phyloP scores from a whole-genome alignment of 92 coral and sea anemone species.

The Phenganax marumi region DNA sequence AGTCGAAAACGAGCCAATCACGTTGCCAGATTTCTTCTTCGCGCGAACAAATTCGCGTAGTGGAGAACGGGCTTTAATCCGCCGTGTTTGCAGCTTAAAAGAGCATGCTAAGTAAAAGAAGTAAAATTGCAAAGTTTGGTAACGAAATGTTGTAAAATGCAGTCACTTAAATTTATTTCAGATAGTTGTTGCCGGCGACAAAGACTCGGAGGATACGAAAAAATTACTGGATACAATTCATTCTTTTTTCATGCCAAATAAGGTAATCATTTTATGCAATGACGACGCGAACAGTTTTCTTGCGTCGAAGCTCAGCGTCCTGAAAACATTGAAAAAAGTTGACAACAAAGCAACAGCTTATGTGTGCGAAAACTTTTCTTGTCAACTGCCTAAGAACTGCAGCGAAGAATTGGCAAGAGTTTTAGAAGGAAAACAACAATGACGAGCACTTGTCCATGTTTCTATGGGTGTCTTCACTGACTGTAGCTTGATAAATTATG shows the following conservation, averaged over 20 bases:
- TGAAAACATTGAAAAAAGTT: conserved; percentile 71
- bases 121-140: neutral
- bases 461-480: too few relatives aligned
- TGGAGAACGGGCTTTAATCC: too few relatives aligned
- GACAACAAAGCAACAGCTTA: conserved; percentile 88
- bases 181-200: conserved; percentile 88
- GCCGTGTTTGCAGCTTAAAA: too few relatives aligned
- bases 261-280: conserved; percentile 74
- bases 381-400: conserved; percentile 79
- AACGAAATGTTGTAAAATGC: neutral
- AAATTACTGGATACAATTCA: conserved; percentile 70
- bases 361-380: conserved; percentile 81
- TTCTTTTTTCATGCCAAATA: conserved; percentile 82
- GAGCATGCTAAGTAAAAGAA: too few relatives aligned
- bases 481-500: too few relatives aligned
- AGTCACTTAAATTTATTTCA: conserved; percentile 32
- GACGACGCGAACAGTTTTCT: conserved; percentile 74
- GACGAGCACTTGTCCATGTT: neutral
- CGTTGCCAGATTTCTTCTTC: too few relatives aligned
- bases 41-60: too few relatives aligned
- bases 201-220: conserved; percentile 80
- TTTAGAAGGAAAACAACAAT: conserved; percentile 49
- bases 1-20: too few relatives aligned
- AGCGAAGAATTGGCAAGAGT: conserved; percentile 67
- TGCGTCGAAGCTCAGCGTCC: conserved; percentile 70